Conservation (phyloP, 2,797 vertebrate genomes). For the Thaleichthys pacificus region DNA sequence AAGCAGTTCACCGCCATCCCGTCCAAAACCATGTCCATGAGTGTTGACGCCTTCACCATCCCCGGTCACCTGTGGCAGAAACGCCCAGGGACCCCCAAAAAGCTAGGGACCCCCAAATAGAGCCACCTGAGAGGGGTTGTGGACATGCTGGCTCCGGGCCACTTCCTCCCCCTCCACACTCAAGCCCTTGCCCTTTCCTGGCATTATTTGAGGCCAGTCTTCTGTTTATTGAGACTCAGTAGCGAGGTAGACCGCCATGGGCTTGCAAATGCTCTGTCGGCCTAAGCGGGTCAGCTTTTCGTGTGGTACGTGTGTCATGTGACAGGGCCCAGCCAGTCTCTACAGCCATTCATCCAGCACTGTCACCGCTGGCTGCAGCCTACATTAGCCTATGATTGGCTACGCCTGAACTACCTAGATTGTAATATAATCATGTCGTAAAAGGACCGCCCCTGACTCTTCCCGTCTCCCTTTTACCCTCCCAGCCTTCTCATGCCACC, state of each 20-base stretch:
- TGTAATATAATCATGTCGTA: slow-evolving; percentile 48
- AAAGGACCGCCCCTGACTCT: slow-evolving; percentile 7
- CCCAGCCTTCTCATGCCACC: slow-evolving; percentile 60
- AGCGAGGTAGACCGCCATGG: slow-evolving; percentile 39
- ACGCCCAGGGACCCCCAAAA: slow-evolving; percentile 90
- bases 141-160: slow-evolving; percentile 47
- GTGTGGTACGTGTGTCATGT: slow-evolving; percentile 43
- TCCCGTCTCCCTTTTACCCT: background rate
- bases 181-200: slow-evolving; percentile 22
- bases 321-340: slow-evolving; percentile 40
- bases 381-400: slow-evolving; percentile 41
- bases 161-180: slow-evolving; percentile 25
- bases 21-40: slow-evolving; percentile 95
- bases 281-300: slow-evolving; percentile 19
- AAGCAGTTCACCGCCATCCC: slow-evolving; percentile 93
- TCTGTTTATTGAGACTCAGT: slow-evolving; percentile 26
- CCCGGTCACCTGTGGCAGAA: slow-evolving; percentile 90
- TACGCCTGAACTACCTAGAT: slow-evolving; percentile 50
- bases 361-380: slow-evolving; percentile 31
- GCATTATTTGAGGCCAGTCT: slow-evolving; percentile 2
- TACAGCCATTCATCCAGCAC: slow-evolving; percentile 35
- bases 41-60: slow-evolving; percentile 93
- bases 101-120: slow-evolving; percentile 87
- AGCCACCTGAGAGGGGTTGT: slow-evolving; percentile 17
- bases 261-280: slow-evolving; percentile 29